Base-by-base conservation (phyloP, 1,140 invertebrate genomes). In the Globodera rostochiensis region DNA sequence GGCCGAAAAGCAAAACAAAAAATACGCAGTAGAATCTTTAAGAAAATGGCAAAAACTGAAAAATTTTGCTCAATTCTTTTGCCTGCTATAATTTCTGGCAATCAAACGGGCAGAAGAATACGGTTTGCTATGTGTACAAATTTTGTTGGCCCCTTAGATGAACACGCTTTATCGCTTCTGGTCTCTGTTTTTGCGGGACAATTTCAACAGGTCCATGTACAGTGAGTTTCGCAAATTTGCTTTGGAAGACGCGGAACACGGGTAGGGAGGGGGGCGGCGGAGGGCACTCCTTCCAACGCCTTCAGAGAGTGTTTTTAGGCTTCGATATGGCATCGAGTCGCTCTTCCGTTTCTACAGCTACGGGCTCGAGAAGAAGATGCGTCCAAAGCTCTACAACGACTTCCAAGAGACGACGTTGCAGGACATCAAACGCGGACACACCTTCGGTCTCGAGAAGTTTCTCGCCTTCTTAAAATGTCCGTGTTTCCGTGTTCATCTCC, bases 301-400 rank as follows among this genome's bases (percentile, higher is more conserved):
- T 36, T 36, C 25, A 36, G 25, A 1, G 25, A 1, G 7, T 83
- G 46, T 60, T 36, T 84, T 84, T 76, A 82, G 91, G 85, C 46
- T 90, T 50, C 93, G 93, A 71, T 94, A 94, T 89, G 94, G 94
- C 25, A 86, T 98, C 15, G 97, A 99, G 90, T 98, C 97, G 89
- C 92, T 99, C 11, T 99, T 98, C 93, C 93, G 97, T n/a, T 98
- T 96, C 92, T 99, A 94, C 91, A 98, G 95, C 86, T 99, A 99
- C 90, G 97, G 97, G 6, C 91, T 99, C 70, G 97, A 99, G 91
- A 94, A 94, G 84, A 95, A 95, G 91, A 98, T 98, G 91, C 92
- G 96, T 86, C 93, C 94, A 21, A 94, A 96, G 84, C 90, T 99
- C 9, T 99, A 96, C 91, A 93, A 95, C 90, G 95, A 98, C 90